Evolutionary conservation across 2,888 invertebrate genomes (phyloP).

Genomic region (Blera fallax): DNA sequence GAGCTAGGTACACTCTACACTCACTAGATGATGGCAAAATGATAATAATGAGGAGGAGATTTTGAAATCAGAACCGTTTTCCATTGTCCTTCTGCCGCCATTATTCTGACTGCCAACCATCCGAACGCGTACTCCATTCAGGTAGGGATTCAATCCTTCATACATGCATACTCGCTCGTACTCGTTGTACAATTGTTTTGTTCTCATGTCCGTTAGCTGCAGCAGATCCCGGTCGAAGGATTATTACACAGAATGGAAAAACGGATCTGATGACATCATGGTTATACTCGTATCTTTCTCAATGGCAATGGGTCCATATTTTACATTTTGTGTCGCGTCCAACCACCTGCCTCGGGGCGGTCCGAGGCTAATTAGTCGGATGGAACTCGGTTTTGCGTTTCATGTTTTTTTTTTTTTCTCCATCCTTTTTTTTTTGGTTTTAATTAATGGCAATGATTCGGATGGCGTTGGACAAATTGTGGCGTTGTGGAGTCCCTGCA

Average conservation of each 20-base stretch:
- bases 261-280: constrained; percentile 65
- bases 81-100: constrained; percentile 59
- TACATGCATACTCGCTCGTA: constrained; percentile 1
- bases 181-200: constrained; percentile 54
- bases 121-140: constrained; percentile 50
- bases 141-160: constrained; percentile 67
- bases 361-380: constrained; percentile 60
- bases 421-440: constrained; percentile 23
- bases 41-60: constrained; percentile 64
- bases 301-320: constrained; percentile 61
- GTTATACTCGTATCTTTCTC: constrained; percentile 54
- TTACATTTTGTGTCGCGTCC: constrained; percentile 57
- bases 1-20: constrained; percentile 6
- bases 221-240: constrained; percentile 27
- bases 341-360: constrained; percentile 48
- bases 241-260: constrained; percentile 66
- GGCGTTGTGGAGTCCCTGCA: constrained; percentile 58
- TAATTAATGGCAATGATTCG: constrained; percentile 68
- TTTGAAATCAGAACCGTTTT: constrained; percentile 61
- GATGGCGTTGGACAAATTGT: constrained; percentile 67
- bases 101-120: constrained; percentile 47
- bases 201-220: constrained; percentile 3
- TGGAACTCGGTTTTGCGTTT: constrained; percentile 48
- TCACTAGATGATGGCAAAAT: constrained; percentile 26
- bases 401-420: constrained; percentile 15